phyloP scores from a whole-genome alignment of 2,113 vertebrate species.

The Paralichthys olivaceus region DNA sequence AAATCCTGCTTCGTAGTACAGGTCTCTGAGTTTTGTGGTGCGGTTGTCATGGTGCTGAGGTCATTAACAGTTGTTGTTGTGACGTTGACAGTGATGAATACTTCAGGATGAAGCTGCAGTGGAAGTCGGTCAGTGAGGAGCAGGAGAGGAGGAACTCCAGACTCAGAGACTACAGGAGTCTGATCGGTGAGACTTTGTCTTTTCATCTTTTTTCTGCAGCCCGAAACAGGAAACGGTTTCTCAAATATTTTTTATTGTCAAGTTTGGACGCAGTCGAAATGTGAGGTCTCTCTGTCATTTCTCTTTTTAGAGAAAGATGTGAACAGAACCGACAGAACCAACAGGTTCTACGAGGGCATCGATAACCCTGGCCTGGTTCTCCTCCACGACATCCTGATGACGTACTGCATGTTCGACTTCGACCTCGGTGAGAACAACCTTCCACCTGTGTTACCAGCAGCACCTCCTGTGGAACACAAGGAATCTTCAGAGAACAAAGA shows the following conservation, averaged over 20 bases:
- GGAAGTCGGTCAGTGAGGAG: constrained; percentile 96
- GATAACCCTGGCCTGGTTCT: constrained; percentile 95
- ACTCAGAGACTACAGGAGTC: constrained; percentile 93
- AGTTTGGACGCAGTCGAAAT: neutral
- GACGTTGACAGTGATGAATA: constrained; percentile 88
- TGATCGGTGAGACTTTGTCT: constrained; percentile 86
- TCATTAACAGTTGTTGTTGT: neutral
- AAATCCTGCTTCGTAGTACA: no score
- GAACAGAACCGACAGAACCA: constrained; percentile 95
- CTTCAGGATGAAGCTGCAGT: constrained; percentile 98
- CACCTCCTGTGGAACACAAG: neutral
- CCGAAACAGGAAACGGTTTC: neutral
- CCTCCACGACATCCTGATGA: constrained; percentile 98
- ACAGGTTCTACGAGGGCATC: constrained; percentile 95
- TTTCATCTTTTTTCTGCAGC: neutral
- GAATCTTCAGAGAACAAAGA: neutral
- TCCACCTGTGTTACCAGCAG: neutral
- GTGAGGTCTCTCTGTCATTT: neutral
- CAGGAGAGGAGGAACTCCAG: constrained; percentile 95
- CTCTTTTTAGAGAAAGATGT: constrained; percentile 92
- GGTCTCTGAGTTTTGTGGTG: neutral
- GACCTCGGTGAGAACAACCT: constrained; percentile 89
- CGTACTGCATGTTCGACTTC: constrained; percentile 98
- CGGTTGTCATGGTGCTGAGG: neutral
- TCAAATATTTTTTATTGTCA: neutral